Evolutionary conservation across 2,888 invertebrate genomes (phyloP), one percentile per base, ranked within the genome.

Genomic region (Hoplodrina blanda): DNA sequence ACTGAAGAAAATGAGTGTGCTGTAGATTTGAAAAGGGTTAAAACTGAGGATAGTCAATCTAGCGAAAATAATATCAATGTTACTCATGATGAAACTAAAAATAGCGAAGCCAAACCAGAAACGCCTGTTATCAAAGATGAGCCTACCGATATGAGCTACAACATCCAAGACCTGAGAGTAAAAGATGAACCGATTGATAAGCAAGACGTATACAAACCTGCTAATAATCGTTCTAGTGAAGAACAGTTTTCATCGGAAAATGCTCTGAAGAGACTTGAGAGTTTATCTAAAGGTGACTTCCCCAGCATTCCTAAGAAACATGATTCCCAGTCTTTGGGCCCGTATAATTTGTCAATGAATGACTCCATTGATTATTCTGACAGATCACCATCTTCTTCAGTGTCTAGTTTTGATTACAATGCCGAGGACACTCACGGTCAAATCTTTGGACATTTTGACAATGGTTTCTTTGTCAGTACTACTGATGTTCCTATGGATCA

Each of bases 401-500:
- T 97, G 11, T 97, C 96, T 7, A 96, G 96, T 86, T 94, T 92
- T 85, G 97, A 97, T 69, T 96, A 96, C 62, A 96, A 96, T 74
- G 94, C 96, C 8, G 97, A 97, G 75, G 97, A 97, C 77, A 95
- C 93, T 64, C 97, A 97, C 83, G 97, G 97, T 60, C 96, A 97
- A 90, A 96, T 97, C 52, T 97, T 97, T 85, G 97, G 97, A 0
- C 97, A 97, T 89, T 97, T 97, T 86, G 97, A 98, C 84, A 97
- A 97, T 88, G 98, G 97, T 0, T 97, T 97, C 70, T 97, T 98
- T 87, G 96, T 97, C 70, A 95, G 92, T 69, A 97, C 97, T 15
- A 97, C 97, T 85, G 98, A 99, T 87, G 98, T 99, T 68, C 99
- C 99, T 49, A 97, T 99, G 70, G 99, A 99, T 90, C 98, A 98